Conservation (phyloP, 2,888 invertebrate genomes). For the Thymelicus lineola region DNA sequence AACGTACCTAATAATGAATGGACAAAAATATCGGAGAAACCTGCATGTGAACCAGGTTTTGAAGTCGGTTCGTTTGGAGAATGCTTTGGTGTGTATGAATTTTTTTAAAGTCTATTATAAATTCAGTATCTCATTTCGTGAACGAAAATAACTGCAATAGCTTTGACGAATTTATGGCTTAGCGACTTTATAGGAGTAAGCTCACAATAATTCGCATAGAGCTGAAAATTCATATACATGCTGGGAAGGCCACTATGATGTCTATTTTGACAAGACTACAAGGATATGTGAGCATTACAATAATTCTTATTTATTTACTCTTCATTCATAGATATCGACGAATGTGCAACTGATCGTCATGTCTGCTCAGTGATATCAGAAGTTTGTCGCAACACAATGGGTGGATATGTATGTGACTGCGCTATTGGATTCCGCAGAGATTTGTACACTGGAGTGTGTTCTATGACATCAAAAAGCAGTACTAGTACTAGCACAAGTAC, state of each 20-base stretch:
- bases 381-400: slow-evolving; percentile 93
- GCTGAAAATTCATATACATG: no score
- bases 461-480: slow-evolving; percentile 39
- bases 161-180: no score
- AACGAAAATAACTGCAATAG: no score
- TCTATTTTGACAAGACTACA: no score
- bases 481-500: slow-evolving; percentile 6
- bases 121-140: no score
- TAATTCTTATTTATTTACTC: slow-evolving; percentile 14
- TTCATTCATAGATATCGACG: slow-evolving; percentile 88
- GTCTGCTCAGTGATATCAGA: slow-evolving; percentile 84
- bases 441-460: slow-evolving; percentile 66
- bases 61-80: slow-evolving; percentile 82
- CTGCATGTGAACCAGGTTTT: slow-evolving; percentile 80
- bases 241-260: no score
- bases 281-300: no score
- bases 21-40: slow-evolving; percentile 59
- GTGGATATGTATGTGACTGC: slow-evolving; percentile 93
- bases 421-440: slow-evolving; percentile 92
- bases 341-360: slow-evolving; percentile 87
- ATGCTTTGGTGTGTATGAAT: slow-evolving; percentile 81
- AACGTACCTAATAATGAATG: slow-evolving; percentile 64
- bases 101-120: no score
- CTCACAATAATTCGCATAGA: no score
- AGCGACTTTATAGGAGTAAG: no score